Base-by-base conservation (phyloP, 2,797 vertebrate species). In the Sandelia bainsii region DNA sequence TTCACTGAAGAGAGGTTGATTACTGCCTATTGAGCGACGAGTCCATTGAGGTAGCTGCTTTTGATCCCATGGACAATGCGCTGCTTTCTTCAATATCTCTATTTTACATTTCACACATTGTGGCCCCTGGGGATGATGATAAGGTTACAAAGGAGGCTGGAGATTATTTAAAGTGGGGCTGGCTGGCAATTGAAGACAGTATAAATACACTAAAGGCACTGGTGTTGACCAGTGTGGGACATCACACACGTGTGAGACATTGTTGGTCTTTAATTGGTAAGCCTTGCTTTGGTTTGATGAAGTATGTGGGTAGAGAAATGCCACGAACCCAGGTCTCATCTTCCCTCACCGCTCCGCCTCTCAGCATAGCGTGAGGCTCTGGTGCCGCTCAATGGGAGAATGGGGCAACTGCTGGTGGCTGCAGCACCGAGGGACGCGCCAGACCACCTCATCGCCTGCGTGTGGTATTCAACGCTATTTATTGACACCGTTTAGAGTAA, bases 371-470 rank as follows among this genome's bases (percentile, higher is more conserved):
- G 87, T 90, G 91, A 93, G 91, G 83, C 96, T 95, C 94, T 97
- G 93, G 96, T 97, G 97, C 97, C 97, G 95, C 97, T 94, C 95
- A 81, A 97, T 94, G 97, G 97, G 96, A 94, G 81, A 90, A 91
- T 40, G 19, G 57, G 90, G 96, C 91, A 94, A 97, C 93, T 97
- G 90, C 96, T 93, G 80, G 84, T 89, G 91, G 88, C 89, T 86
- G 82, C 86, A 50, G 60, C 87, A 76, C 72, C 57, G 46, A 67
- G 86, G 82, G 88, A 87, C 73, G 58, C 72, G 62, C 66, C 66
- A 39, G 80, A 74, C 79, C 76, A 79, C 83, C 82, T 75, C 52
- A 29, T 16, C 23, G 65, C 57, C 56, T 39, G 46, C 6, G 50
- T 37, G 52, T 27, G 51, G 17, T 63, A 63, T 48, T 49, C 50